A percentile compares a stretch with the other conserved stretches of the same genome.
phyloP scores from a whole-genome alignment of 2,888 invertebrate species.

The Macrophya annulata region DNA sequence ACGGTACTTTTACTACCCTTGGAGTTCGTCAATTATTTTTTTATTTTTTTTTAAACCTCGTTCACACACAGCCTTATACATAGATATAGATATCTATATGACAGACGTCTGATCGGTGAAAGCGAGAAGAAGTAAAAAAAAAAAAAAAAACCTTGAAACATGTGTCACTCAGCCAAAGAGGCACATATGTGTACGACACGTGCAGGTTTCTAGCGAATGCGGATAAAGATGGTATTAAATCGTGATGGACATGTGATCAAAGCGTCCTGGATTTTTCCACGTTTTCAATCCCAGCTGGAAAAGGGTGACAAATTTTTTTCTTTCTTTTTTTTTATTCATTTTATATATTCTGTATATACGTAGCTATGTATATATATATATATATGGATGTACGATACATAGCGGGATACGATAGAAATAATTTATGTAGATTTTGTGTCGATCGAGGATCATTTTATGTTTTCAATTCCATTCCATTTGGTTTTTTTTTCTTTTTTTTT shows the following conservation, averaged over 20 bases:
- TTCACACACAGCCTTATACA: not conserved
- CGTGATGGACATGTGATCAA: constrained; percentile 45
- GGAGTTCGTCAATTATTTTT: constrained; percentile 1
- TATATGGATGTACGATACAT: not conserved
- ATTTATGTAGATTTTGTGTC: not conserved
- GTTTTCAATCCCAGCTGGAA: not conserved
- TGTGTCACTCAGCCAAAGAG: constrained; percentile 25
- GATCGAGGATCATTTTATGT: not conserved
- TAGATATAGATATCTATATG: not conserved
- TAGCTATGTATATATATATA: not conserved
- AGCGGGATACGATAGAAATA: not conserved
- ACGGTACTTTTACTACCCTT: not conserved
- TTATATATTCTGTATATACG: not conserved
- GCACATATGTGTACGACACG: not conserved
- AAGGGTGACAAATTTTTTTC: constrained; percentile 23
- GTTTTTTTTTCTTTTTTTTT: not conserved
- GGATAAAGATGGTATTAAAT: constrained; percentile 40
- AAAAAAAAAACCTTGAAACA: constrained; percentile 17
- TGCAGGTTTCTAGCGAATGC: not conserved
- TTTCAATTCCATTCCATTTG: not conserved
- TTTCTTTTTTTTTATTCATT: not conserved
- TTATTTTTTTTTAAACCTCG: not conserved
- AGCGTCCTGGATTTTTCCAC: constrained; percentile 11
- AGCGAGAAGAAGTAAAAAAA: not conserved
- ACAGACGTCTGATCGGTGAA: constrained; percentile 8